Percentiles rank a stretch among this genome's conserved stretches.
Conservation (phyloP, 2,888 invertebrate species). For the Apocheima hispidaria region DNA sequence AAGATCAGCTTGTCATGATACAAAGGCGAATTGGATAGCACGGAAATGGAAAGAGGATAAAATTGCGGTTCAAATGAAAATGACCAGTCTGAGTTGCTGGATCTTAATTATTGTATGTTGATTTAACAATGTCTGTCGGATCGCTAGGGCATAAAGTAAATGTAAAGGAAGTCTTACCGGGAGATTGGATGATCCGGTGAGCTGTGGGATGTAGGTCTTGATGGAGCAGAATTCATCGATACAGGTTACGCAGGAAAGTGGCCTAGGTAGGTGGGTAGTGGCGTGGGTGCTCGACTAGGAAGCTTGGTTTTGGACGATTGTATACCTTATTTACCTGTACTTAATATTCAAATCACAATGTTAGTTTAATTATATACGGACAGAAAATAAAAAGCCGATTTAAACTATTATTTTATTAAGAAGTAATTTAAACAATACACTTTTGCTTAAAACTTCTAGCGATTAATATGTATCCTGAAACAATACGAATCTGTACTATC, state of each 20-base stretch:
- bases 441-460: constrained; percentile 83
- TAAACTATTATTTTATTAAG: constrained; percentile 77
- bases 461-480: constrained; percentile 81
- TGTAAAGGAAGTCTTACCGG: constrained; percentile 84
- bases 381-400: constrained; percentile 58
- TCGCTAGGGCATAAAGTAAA: constrained; percentile 78
- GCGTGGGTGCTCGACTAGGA: constrained; percentile 82
- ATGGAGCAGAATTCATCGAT: constrained; percentile 74
- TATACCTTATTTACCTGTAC: constrained; percentile 64
- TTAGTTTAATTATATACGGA: constrained; percentile 31
- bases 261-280: constrained; percentile 78
- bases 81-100: constrained; percentile 34
- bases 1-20: constrained; percentile 12
- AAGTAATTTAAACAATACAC: constrained; percentile 78
- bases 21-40: constrained; percentile 47
- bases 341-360: constrained; percentile 51
- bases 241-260: constrained; percentile 81
- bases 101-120: constrained; percentile 12
- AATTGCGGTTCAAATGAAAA: constrained; percentile 42
- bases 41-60: constrained; percentile 61
- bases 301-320: constrained; percentile 63
- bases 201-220: constrained; percentile 83
- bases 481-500: constrained; percentile 74
- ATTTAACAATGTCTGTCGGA: constrained; percentile 33
- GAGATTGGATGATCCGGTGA: constrained; percentile 82